phyloP scores from a whole-genome alignment of 2,888 invertebrate genomes.

The Chesias legatella region DNA sequence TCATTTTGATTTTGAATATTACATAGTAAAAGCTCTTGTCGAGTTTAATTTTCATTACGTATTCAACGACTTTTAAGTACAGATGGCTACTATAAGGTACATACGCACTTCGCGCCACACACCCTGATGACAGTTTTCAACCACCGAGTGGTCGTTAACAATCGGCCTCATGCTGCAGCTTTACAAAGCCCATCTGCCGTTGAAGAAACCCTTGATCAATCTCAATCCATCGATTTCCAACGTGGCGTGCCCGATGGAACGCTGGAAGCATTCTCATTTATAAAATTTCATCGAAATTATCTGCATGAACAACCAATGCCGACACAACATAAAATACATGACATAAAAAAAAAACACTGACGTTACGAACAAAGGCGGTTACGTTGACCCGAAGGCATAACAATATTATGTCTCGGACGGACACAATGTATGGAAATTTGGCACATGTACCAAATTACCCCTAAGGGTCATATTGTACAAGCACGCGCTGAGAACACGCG shows the following conservation, averaged over 20 bases:
- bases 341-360: background rate
- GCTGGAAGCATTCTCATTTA: background rate
- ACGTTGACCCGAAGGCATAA: conserved; percentile 10
- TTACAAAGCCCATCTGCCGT: too few species aligned
- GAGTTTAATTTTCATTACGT: too few species aligned
- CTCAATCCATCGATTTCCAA: background rate
- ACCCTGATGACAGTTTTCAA: too few species aligned
- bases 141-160: too few species aligned
- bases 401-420: background rate
- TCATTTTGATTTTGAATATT: too few species aligned
- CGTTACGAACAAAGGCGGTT: conserved; percentile 9
- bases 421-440: conserved; percentile 8
- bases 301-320: background rate
- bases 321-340: background rate
- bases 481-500: conserved; percentile 1
- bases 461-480: conserved; percentile 5
- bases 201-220: background rate
- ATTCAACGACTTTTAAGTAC: too few species aligned
- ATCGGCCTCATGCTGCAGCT: too few species aligned
- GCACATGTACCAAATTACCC: background rate
- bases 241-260: background rate
- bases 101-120: too few species aligned
- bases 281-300: background rate
- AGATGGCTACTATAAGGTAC: too few species aligned
- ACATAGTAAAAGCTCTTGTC: too few species aligned